Evolutionary conservation across 37 sponge, comb jelly and placozoan species (phyloP), one percentile per base, ranked within the genome.

Genomic region (Aphrocallistes beatrix): DNA sequence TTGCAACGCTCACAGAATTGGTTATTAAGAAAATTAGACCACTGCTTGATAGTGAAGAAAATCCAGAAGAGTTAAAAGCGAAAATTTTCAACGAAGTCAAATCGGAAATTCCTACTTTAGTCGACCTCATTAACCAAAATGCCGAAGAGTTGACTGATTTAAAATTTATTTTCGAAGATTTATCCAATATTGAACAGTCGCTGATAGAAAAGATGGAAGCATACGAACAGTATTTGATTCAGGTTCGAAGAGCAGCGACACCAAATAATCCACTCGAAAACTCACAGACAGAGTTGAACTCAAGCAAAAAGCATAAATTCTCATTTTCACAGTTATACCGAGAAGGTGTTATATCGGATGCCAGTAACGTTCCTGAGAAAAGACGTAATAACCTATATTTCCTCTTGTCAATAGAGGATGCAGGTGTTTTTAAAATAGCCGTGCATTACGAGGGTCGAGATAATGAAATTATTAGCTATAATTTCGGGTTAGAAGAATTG

Each of bases 401-500:
- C n/a, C 21, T 60, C 3, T 30, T 60, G 10, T 60, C 75, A 60
- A 28, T 60, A 19, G 75, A 60, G n/a, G 75, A 60, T 28, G 75
- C 75, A 32, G 75, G 75, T 28, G 75, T 60, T 25, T 60, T 60
- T 28, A 60, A 60, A 60, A 60, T 60, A 3, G 75, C 75, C 10
- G 75, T 60, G 21, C 75, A 60, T 60, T 60, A 60, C 21, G 75
- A 60, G n/a, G 75, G 75, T 30, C 75, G 75, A 25, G 75, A 60
- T 28, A 60, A 60, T 60, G 75, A 60, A 60, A 60, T 60, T 60
- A 28, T 28, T 25, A 60, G 75, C 34, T 30, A 60, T 60, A 60
- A 28, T 60, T 60, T 60, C 75, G 75, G 75, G 10, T 60, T 94
- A 36, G 95, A 94, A 38, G 95, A 94, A 39, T 85, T 94, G 34